Percentiles rank a stretch among this genome's conserved stretches.
These are phyloP conservation scores for Myotis yumanensis DNA, from an alignment of 2,113 vertebrate genomes.

Conservation along the genomic window DNA sequence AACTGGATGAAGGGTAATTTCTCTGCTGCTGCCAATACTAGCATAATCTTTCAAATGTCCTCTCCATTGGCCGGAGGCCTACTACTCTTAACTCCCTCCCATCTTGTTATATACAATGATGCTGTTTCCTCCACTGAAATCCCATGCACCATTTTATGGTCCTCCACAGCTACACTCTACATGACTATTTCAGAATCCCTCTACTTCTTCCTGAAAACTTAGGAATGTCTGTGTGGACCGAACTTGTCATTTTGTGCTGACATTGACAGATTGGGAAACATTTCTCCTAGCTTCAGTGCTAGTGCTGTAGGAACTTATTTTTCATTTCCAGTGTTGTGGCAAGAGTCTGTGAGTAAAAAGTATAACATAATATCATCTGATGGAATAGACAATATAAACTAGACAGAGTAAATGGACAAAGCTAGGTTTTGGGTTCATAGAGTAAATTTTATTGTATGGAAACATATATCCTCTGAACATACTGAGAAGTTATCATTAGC, in stretches of 20 bases:
- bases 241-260: neutral
- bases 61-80: neutral
- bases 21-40: conserved; percentile 37
- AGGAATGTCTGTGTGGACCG: neutral
- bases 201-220: neutral
- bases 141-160: neutral
- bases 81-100: neutral
- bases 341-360: neutral
- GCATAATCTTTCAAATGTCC: neutral
- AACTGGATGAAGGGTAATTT: conserved; percentile 34
- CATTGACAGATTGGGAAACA: neutral
- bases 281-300: neutral
- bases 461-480: neutral
- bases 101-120: neutral
- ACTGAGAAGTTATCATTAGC: neutral
- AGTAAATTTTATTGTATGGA: neutral
- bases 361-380: neutral
- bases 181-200: neutral
- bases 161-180: neutral
- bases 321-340: neutral
- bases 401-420: neutral
- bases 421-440: neutral
- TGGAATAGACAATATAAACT: neutral
- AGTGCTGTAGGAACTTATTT: neutral
- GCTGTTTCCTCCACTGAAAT: neutral